These are phyloP conservation scores for Hystrix cristata DNA, from an alignment of 2,113 vertebrate species.

Conservation along the genomic window DNA sequence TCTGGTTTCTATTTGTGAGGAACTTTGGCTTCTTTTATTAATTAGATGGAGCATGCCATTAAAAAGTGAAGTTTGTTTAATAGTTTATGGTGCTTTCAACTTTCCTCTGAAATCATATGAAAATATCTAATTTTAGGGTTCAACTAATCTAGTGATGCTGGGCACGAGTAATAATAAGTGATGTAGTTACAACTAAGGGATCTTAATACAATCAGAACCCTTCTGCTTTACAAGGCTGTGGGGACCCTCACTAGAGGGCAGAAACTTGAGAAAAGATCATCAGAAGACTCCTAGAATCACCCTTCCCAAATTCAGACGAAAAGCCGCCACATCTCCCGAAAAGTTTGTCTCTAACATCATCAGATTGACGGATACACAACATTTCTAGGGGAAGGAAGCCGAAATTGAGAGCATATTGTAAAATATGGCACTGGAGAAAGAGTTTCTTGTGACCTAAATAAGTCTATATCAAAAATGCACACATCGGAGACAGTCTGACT, in stretches of 20 bases:
- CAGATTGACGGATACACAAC: neutral
- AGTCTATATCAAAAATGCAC: neutral
- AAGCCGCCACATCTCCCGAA: neutral
- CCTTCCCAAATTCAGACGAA: neutral
- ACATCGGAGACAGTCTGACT: neutral
- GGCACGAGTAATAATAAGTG: neutral
- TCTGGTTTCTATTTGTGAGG: neutral
- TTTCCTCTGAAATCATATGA: neutral
- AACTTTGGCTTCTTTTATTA: neutral
- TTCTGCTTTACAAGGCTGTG: neutral
- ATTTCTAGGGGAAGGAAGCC: neutral
- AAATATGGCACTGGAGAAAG: neutral
- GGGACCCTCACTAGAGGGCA: neutral
- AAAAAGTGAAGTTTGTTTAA: neutral
- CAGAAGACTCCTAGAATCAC: neutral
- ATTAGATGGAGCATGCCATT: neutral
- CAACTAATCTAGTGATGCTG: neutral
- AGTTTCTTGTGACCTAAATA: constrained; percentile 43
- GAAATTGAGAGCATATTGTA: neutral
- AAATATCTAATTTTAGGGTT: constrained; percentile 47
- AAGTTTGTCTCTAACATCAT: neutral
- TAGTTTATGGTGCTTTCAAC: neutral
- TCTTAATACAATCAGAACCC: constrained; percentile 10
- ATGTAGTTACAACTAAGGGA: neutral
- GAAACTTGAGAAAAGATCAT: neutral